Conservation (phyloP, 2,113 vertebrate genomes). For the Martes martes region DNA sequence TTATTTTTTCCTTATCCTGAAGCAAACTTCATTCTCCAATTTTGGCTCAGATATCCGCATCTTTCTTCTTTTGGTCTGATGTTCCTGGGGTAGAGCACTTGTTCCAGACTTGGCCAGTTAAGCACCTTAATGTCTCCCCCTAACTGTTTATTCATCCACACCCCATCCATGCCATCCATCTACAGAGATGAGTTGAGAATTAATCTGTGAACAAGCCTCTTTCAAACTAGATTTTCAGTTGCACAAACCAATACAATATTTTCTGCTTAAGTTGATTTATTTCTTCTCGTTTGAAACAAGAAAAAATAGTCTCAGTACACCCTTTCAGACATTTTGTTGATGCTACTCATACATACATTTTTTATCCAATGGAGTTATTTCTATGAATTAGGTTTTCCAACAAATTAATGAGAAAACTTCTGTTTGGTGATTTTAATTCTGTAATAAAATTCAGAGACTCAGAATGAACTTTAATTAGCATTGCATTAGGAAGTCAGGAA, state of each 20-base stretch:
- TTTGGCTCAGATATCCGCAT: not conserved
- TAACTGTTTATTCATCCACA: accelerated
- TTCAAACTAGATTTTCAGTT: not conserved
- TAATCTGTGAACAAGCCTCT: not conserved
- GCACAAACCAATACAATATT: not conserved
- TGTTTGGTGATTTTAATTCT: constrained; percentile 7
- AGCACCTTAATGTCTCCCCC: not conserved
- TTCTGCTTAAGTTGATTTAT: not conserved
- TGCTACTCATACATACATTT: not conserved
- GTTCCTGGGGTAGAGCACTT: not conserved
- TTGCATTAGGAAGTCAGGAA: not conserved
- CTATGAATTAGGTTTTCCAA: not conserved
- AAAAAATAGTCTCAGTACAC: not conserved
- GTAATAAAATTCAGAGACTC: not conserved
- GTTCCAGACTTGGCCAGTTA: not conserved
- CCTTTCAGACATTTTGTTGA: not conserved
- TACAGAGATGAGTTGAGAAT: not conserved
- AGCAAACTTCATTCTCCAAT: not conserved
- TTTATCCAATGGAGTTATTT: not conserved
- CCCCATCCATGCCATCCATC: not conserved
- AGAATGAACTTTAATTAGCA: not conserved
- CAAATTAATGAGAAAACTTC: not conserved
- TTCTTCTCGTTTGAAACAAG: not conserved
- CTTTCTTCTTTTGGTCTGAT: not conserved
- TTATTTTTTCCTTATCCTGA: not conserved